These are phyloP conservation scores for Oreochromis niloticus DNA, from an alignment of 2,113 vertebrate species.

Conservation along the genomic window DNA sequence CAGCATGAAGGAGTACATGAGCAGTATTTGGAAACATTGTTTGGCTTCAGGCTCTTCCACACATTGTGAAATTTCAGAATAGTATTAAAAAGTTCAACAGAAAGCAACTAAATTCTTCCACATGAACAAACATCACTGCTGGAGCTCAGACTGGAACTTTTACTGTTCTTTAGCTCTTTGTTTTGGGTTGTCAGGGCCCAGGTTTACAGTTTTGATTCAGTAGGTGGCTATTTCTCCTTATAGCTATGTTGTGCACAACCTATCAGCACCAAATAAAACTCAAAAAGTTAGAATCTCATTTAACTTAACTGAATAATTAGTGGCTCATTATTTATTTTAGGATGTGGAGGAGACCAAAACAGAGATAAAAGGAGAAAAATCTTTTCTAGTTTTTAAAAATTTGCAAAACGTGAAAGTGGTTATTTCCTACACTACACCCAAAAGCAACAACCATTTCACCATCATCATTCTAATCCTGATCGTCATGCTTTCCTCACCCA, in stretches of 20 bases:
- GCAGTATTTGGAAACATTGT: background rate
- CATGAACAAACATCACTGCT: background rate
- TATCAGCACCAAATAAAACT: background rate
- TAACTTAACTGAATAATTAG: background rate
- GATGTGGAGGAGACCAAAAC: background rate
- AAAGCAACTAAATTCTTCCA: background rate
- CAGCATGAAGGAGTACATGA: fast-evolving
- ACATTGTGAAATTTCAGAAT: background rate
- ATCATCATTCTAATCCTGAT: background rate
- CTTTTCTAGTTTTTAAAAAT: background rate
- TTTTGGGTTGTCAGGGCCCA: background rate
- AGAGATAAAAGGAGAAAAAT: background rate
- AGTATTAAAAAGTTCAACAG: background rate
- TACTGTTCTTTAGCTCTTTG: background rate
- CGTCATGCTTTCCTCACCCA: background rate
- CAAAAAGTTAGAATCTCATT: background rate
- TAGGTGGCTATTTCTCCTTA: background rate
- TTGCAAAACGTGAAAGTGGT: background rate
- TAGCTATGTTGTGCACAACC: fast-evolving
- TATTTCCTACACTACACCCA: background rate
- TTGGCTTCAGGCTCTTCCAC: background rate
- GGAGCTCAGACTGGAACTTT: background rate
- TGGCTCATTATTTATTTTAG: background rate
- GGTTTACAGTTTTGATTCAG: background rate
- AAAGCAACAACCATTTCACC: background rate